Evolutionary conservation across 1,140 invertebrate species (phyloP).

Genomic region (Bombus polaris): DNA sequence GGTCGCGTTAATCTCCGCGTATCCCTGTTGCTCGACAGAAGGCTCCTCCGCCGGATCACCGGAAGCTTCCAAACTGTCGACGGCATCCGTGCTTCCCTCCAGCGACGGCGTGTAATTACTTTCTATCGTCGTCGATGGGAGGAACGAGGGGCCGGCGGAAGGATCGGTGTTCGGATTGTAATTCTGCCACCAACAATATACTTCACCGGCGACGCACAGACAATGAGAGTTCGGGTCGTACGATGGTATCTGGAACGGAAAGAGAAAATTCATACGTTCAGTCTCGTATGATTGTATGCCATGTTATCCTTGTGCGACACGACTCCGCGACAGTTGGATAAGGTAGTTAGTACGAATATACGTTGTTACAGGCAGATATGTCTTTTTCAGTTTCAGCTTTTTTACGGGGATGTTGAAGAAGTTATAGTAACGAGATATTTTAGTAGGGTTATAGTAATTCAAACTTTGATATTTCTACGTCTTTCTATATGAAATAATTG

Average conservation of each 20-base stretch:
- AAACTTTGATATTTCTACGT: no score
- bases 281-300: neutral
- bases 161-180: conserved; percentile 79
- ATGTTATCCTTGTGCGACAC: neutral
- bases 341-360: no score
- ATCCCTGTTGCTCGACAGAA: conserved; percentile 49
- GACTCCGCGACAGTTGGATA: no score
- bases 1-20: conserved; percentile 61
- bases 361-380: no score
- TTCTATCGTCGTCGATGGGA: conserved; percentile 67
- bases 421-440: no score
- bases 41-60: conserved; percentile 66
- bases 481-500: no score
- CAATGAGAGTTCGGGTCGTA: conserved; percentile 87
- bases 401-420: no score
- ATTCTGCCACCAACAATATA: conserved; percentile 90
- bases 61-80: conserved; percentile 69
- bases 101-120: conserved; percentile 67
- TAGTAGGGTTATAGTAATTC: no score
- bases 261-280: neutral
- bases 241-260: conserved; percentile 76
- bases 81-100: conserved; percentile 50
- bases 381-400: no score
- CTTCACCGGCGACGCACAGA: conserved; percentile 87
- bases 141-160: conserved; percentile 73